Evolutionary conservation across 1,140 invertebrate species (phyloP), one percentile per base, ranked within the genome.

Genomic region (Caligus rogercresseyi): DNA sequence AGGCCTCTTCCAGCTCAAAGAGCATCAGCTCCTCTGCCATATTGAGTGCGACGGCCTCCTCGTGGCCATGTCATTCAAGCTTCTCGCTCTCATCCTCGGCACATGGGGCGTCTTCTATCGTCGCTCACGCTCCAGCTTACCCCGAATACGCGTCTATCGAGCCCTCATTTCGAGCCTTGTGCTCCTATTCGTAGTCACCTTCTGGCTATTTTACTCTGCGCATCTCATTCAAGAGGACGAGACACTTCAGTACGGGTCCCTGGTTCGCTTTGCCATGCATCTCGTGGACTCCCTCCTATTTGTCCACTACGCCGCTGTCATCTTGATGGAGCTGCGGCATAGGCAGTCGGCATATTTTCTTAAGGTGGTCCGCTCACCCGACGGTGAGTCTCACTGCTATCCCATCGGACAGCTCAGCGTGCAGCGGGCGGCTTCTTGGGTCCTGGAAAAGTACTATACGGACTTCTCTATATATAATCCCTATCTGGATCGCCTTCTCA

Each of bases 381-480:
- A 98, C 72, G 95, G 94, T 1, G 83, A 78, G 31, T 73, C 72
- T 24, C 68, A 71, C 23, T 73, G 72, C 1, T 96, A 92, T 73
- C 81, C 82, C 31, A 82, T 97, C 21, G 93, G 93, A 0, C 83
- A 91, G 70, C 75, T 97, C 60, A 91, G 89, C 67, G 91, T 98
- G 67, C 95, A 98, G 72, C 76, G 91, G 68, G 89, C 93, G 1
- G 91, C 94, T 0, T 85, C 92, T 0, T 91, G 86, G 83, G 81
- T 95, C 11, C 74, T 98, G 25, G 88, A 96, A 73, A 85, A 84
- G 64, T 98, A 98, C 72, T 97, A 97, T 68, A 85, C 86, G 1
- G 90, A 96, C 71, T 98, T 98, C 74, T 82, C 87, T 0, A 88
- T 92, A 63, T 98, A 94, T 70, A 98, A 98, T 76, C 92, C 91